Base-by-base conservation (phyloP, 2,888 invertebrate genomes). In the Brachypalpus laphriformis region DNA sequence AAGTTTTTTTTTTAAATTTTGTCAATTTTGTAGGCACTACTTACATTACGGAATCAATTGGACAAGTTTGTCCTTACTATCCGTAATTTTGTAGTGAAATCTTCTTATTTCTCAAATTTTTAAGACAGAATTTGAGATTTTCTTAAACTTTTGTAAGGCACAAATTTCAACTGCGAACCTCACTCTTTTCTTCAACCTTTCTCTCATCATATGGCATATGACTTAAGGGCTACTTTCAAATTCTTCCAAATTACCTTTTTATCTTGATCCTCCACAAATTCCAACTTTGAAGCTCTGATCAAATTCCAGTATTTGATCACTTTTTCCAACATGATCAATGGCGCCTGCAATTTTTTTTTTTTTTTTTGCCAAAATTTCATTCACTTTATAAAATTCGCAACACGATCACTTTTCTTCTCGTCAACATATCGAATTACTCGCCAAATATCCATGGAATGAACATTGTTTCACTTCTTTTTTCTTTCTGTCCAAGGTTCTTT, bases 371-470 rank as follows among this genome's bases (percentile, higher is more conserved):
- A 31, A 34, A 25, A 37, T 49, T 68, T 75, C 31, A 20, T 74
- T 31, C 63, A 72, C 59, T 72, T 25, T 18, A 25, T 25, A 25
- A 57, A 68, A 63, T 74, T 63, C 42, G 83, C 83, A 78, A 80
- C 83, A 83, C 78, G 83, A 83, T 83, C 83, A 83, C 83, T 83
- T 75, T 68, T 74, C 51, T 54, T 34, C 59, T 68, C 74, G 31
- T 47, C 74, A 49, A 65, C 31, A 65, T 78, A 83, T 83, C 83
- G 78, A 83, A 78, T 83, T 78, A 78, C 83, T 51, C 78, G 42
- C 54, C 22, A 57, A 83, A 70, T 75, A 83, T 80, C 83, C 83
- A 83, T 83, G 54, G 34, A 63, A 68, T 61, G 47, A 74, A 49
- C 65, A 57, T 63, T 76, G 45, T 66, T 65, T 68, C 82, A 82